Percentiles rank a stretch among this genome's conserved stretches.
Conservation (phyloP, 2,113 vertebrate species). For the Eudorcas thomsonii region DNA sequence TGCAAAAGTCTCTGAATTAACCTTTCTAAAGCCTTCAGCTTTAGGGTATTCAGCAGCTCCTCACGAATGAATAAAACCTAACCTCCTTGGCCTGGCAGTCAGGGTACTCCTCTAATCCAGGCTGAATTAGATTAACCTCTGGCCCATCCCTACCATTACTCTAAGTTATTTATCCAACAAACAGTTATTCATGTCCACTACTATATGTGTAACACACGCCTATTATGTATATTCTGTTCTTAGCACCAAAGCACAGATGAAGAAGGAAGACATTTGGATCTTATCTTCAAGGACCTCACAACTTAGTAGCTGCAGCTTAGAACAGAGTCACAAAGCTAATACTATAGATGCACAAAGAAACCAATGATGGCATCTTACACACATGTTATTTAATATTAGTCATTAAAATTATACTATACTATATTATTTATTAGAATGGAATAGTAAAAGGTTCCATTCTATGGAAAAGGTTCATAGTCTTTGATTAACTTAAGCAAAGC, state of each 20-base stretch:
- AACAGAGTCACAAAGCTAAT: background rate
- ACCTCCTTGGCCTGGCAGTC: background rate
- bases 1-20: background rate
- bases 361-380: background rate
- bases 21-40: background rate
- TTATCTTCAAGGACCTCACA: background rate
- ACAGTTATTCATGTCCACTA: background rate
- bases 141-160: background rate
- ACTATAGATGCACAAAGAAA: background rate
- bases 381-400: background rate
- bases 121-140: background rate
- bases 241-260: background rate
- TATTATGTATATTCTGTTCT: background rate
- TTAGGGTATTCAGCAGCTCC: background rate
- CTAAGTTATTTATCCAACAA: background rate
- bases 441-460: background rate
- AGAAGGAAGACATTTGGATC: background rate
- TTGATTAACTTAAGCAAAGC: constrained; percentile 1
- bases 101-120: background rate
- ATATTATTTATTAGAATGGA: background rate
- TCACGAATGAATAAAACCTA: background rate
- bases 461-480: background rate
- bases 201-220: background rate
- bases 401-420: background rate
- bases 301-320: background rate